Evolutionary conservation across 1,140 invertebrate species (phyloP).

Genomic region (Plutomurus gul): DNA sequence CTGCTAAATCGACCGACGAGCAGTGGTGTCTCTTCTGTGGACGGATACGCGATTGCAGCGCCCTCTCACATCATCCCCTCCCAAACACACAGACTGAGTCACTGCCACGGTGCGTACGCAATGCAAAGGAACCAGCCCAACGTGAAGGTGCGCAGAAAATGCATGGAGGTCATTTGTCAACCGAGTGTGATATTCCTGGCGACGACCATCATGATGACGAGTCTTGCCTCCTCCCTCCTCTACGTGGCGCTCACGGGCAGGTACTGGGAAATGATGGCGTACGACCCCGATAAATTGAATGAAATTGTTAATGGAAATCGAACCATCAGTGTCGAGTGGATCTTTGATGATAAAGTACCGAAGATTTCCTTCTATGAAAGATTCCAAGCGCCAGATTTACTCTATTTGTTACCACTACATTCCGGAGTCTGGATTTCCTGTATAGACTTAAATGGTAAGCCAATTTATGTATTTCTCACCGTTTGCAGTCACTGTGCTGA

Average conservation of each 20-base stretch:
- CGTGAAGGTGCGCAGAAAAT: conserved; percentile 45
- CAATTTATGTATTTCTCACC: too few species aligned
- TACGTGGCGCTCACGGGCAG: conserved; percentile 40
- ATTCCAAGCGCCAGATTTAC: not conserved
- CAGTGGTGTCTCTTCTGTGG: not conserved
- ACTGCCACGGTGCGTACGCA: not conserved
- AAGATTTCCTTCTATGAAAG: conserved; percentile 32
- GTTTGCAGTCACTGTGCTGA: too few species aligned
- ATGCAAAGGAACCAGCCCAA: conserved; percentile 25
- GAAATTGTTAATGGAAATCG: conserved; percentile 32
- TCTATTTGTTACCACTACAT: conserved; percentile 47
- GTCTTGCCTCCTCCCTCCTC: conserved; percentile 42
- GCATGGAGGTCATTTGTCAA: conserved; percentile 46
- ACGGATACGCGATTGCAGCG: not conserved
- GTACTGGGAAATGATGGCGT: conserved; percentile 53
- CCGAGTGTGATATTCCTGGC: conserved; percentile 47
- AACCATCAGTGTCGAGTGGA: conserved; percentile 38
- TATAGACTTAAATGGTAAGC: conserved; percentile 50
- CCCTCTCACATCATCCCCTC: too few species aligned
- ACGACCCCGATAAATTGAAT: conserved; percentile 42
- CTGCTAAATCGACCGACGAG: not conserved
- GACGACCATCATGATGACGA: conserved; percentile 42
- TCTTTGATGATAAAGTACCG: conserved; percentile 45
- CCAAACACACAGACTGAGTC: too few species aligned
- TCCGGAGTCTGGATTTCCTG: conserved; percentile 53